Base-by-base conservation (phyloP, 2,888 invertebrate species). In the Cantharis nigra region DNA sequence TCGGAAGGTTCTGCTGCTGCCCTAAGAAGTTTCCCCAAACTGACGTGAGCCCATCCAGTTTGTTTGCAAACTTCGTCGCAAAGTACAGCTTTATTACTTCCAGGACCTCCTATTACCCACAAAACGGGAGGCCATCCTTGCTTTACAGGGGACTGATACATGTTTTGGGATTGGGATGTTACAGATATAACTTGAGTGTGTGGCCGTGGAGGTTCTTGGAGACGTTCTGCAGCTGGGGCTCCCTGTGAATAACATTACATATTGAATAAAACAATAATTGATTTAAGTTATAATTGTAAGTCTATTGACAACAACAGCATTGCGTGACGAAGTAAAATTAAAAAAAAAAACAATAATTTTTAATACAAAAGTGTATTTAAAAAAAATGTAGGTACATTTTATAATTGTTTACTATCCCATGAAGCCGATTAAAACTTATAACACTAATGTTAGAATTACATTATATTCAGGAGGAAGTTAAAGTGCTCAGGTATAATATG, bases 1-100 rank as follows among this genome's bases (percentile, higher is more conserved):
- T 92, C 77, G 88, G 90, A 82, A 9, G 86, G 83, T n/a, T 95
- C 93, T 0, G 95, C 94, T 69, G 95, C 91, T 1, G 91, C 90
- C 69, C 97, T 91, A 28, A 98, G 90, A 30, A 95, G 89, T 82
- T 94, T 93, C 0, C 97, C 97, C 14, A 97, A 89, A 82, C 94
- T 95, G 81, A 95, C 90, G 85, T 96, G 95, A 3, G 91, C 91
- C 94, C 96, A 95, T 5, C 94, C 94, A 0, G 91, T 91, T 82
- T 93, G 91, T 79, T 93, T 91, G 0, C 91, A 89, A 0, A 94
- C 95, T 81, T 93, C 92, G 76, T 93, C 90, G 87, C 97, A 97
- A 33, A 97, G 89, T 0, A 91, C 90, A 1, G 95, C 94, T 87
- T 98, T 98, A 87, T 97, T 97, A 86, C 96, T 97, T 72, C 97